Conservation (phyloP, 2,888 invertebrate species). For the Zeuzera pyrina region DNA sequence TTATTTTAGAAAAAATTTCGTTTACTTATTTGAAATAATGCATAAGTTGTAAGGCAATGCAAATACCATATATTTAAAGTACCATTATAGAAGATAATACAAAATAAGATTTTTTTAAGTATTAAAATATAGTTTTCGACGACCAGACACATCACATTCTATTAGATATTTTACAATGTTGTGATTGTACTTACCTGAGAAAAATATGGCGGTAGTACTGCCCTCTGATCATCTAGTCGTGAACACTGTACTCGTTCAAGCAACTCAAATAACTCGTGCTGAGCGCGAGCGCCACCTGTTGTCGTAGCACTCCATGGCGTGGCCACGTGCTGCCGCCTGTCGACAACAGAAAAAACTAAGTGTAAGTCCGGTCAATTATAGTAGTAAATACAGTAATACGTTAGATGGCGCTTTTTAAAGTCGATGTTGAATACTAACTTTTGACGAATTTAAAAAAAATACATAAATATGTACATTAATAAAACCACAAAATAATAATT, state of each 20-base stretch:
- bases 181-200: conserved; percentile 78
- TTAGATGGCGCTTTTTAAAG: conserved; percentile 15
- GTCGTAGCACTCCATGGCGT: conserved; percentile 29
- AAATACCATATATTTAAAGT: no score
- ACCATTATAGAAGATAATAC: no score
- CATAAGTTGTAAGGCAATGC: no score
- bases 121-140: not conserved
- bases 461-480: no score
- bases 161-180: not conserved
- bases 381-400: not conserved
- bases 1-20: no score
- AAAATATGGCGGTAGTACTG: conserved; percentile 93
- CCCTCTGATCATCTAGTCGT: conserved; percentile 96
- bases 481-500: no score
- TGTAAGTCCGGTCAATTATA: no score
- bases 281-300: conserved; percentile 69
- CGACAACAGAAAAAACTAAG: conserved; percentile 27
- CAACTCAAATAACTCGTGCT: conserved; percentile 91
- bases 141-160: not conserved
- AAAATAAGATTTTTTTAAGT: not conserved
- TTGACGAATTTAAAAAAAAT: no score
- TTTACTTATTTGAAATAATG: no score
- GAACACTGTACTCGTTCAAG: conserved; percentile 96
- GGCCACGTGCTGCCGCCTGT: conserved; percentile 79
- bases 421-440: no score